Conservation (phyloP, 2,113 vertebrate genomes). For the Oryctolagus cuniculus region mOryCun1.1 NC_091435.1:64025501-64026000, state of each 20-base stretch:
- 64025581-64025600: neutral
- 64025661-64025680: neutral
- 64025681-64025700: neutral
- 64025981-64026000: no score
- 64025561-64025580: conserved; percentile 1
- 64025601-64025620: neutral
- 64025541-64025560: neutral
- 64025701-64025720: neutral
- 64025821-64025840: neutral
- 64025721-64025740: neutral
- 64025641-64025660: neutral
- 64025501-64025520: neutral
- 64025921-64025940: no score
- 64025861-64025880: conserved; percentile 22
- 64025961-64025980: no score
- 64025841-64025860: conserved; percentile 32
- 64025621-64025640: conserved; percentile 12
- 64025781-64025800: neutral
- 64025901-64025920: neutral
- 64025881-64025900: conserved; percentile 27
- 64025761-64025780: conserved; percentile 26
- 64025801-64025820: conserved; percentile 48
- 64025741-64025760: neutral
- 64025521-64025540: conserved; percentile 23
- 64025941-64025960: no score